These are phyloP conservation scores for Platygyra sinensis DNA, from an alignment of 64 coral and sea anemone species.

Conservation along the genomic window DNA sequence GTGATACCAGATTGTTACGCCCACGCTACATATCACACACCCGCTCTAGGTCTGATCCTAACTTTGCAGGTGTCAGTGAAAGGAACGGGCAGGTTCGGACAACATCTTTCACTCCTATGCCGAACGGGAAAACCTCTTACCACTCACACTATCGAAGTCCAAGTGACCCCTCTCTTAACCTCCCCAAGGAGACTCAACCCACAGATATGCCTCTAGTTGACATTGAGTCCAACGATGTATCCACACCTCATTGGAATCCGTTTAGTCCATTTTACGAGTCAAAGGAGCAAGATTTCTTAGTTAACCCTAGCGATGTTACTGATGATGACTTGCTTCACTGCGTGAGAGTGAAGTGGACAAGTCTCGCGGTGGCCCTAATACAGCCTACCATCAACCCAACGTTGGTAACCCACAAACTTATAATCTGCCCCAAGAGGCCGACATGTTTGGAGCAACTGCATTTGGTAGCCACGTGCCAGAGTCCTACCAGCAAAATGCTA, in stretches of 20 bases:
- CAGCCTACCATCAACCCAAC: not conserved
- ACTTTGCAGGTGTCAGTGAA: slow-evolving; percentile 6
- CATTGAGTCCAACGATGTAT: slow-evolving; percentile 29
- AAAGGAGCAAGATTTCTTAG: slow-evolving; percentile 29
- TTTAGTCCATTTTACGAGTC: slow-evolving; percentile 69
- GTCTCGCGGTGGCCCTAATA: not conserved
- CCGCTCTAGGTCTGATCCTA: slow-evolving; percentile 63
- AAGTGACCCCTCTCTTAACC: slow-evolving; percentile 64
- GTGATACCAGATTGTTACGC: slow-evolving; percentile 34
- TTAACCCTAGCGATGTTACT: not conserved
- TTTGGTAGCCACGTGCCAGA: slow-evolving; percentile 26
- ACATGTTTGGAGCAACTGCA: slow-evolving; percentile 32
- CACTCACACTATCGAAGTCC: slow-evolving; percentile 42
- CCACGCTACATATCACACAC: slow-evolving; percentile 50
- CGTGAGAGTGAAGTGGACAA: slow-evolving; percentile 4
- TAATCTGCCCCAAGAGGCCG: not conserved
- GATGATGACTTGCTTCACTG: slow-evolving; percentile 65
- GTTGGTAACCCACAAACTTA: not conserved
- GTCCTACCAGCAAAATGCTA: not conserved
- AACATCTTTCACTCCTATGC: not conserved
- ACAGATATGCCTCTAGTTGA: slow-evolving; percentile 15
- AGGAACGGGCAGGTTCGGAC: not conserved
- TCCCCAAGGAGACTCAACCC: not conserved
- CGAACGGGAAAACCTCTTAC: slow-evolving; percentile 1
- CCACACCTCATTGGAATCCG: slow-evolving; percentile 59